These are phyloP conservation scores for Ibycter americanus DNA, from an alignment of 2,797 vertebrate species.

Conservation along the genomic window DNA sequence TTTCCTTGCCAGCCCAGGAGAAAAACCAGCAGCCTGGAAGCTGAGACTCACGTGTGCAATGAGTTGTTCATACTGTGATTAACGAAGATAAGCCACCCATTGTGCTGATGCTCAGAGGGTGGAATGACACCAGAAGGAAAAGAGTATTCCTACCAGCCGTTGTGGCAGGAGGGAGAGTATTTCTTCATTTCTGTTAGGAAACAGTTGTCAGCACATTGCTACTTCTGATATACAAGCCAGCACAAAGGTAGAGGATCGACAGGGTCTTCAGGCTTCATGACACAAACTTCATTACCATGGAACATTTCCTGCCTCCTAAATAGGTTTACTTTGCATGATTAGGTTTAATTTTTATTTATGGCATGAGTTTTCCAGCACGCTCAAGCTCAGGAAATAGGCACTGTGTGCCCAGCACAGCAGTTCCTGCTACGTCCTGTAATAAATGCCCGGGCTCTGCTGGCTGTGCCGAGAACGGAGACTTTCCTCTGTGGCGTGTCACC, in stretches of 20 bases:
- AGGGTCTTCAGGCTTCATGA: not conserved
- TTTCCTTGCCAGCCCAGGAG: not conserved
- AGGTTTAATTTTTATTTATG: constrained; percentile 25
- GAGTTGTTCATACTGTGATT: not conserved
- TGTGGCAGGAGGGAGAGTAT: not conserved
- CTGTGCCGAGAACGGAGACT: fast-evolving
- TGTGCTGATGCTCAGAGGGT: not conserved
- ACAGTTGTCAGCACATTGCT: not conserved
- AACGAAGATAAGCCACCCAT: not conserved
- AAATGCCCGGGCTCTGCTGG: fast-evolving
- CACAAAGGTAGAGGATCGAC: not conserved
- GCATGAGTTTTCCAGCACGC: not conserved
- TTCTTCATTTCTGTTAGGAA: not conserved
- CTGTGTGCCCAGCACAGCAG: not conserved
- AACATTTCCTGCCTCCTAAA: constrained; percentile 49
- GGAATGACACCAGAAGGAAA: not conserved
- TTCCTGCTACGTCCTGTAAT: not conserved
- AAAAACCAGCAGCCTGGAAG: not conserved
- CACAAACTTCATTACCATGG: not conserved
- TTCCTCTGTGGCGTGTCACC: fast-evolving
- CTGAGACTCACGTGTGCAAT: fast-evolving
- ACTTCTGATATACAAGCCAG: not conserved
- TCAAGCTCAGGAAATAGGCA: not conserved
- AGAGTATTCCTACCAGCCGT: not conserved
- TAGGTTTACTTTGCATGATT: not conserved